Conservation (phyloP, 2,797 vertebrate genomes). For the Stomatorhinus walkeri region DNA sequence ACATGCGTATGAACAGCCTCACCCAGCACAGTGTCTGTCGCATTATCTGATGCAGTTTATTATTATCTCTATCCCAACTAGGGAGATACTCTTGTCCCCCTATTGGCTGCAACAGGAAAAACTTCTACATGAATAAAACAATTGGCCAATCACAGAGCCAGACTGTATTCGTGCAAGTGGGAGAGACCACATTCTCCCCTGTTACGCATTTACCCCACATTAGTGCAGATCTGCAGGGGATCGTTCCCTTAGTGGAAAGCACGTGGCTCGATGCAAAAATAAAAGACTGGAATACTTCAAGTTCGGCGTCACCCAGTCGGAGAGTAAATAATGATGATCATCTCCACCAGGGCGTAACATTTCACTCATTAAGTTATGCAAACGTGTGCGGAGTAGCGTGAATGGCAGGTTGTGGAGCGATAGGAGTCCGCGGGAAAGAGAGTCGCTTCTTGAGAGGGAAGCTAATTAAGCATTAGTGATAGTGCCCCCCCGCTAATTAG, state of each 20-base stretch:
- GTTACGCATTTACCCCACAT: not conserved
- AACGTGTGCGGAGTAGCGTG: not conserved
- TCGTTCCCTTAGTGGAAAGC: not conserved
- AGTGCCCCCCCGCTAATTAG: not conserved
- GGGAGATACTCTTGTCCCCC: not conserved
- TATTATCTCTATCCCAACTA: not conserved
- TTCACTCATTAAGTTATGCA: not conserved
- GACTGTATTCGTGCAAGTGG: not conserved
- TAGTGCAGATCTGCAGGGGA: not conserved
- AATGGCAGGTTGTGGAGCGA: not conserved
- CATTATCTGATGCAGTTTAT: not conserved
- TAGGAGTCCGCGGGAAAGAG: not conserved
- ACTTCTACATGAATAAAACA: not conserved
- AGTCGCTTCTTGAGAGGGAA: not conserved
- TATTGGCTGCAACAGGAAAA: not conserved
- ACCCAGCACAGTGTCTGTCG: not conserved
- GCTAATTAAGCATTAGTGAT: not conserved
- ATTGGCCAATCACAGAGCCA: not conserved
- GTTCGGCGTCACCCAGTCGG: not conserved
- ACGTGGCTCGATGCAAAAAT: not conserved
- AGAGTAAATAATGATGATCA: not conserved
- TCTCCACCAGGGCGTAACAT: not conserved
- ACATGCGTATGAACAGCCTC: not conserved
- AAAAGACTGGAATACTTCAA: not conserved
- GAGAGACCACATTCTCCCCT: not conserved